Evolutionary conservation across 1,140 invertebrate species (phyloP), one percentile per base, ranked within the genome.

Genomic region (Drosophila biarmipes): DNA sequence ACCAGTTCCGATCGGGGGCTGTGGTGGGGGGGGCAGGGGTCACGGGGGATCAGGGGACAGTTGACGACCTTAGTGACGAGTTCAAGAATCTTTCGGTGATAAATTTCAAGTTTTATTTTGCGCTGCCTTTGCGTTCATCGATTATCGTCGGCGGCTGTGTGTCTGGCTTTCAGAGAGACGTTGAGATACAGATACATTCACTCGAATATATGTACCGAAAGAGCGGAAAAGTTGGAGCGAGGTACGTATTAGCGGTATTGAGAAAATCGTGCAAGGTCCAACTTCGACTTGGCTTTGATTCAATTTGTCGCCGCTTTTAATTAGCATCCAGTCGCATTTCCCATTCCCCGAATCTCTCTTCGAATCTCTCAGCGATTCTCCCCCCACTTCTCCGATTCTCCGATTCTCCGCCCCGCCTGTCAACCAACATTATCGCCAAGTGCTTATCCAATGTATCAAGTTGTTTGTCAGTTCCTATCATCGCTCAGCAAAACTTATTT

Each of bases 31-130:
- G 2, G 1, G 4, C 14, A 15, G 37, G 17, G 52, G 24, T n/a
- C 2, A 15, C 10, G n/a, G 14, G 34, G 17, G 38, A 42, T 14
- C 7, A 10, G 45, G 45, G 21, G 27, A 61, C 58, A 61, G 24
- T 61, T 21, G 58, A 37, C 43, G 66, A 68, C 66, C 66, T 69
- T 68, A 69, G 40, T 46, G 49, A 69, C 63, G 66, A 69, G 66
- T 69, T 69, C 66, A 69, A 68, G 66, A 69, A 68, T 69, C 63
- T 68, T 40, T 48, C 34, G 63, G 49, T 37, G 40, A 69, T 68
- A 69, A 68, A 69, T 55, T 68, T 68, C 46, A 68, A 68, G 66
- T 67, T 63, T 62, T 35, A 15, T 58, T 42, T 38, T 42, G 12
- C n/a, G 38, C 53, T 64, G 14, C 7, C 37, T 62, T 46, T 19